These are phyloP conservation scores for Hormaphis cornu DNA, from an alignment of 1,140 invertebrate genomes.

Conservation along the genomic window DNA sequence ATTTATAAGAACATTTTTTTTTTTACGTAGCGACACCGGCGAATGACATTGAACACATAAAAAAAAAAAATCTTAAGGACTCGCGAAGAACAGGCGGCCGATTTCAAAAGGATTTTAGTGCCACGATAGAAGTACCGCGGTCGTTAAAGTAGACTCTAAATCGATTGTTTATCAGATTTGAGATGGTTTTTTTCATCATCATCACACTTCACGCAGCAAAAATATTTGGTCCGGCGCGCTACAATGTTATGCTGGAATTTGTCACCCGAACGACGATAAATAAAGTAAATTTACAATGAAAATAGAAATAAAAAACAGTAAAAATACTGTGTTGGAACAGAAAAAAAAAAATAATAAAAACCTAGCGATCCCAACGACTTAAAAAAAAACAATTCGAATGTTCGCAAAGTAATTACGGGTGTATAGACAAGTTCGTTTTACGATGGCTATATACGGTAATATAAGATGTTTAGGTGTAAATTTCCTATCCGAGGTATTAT, in stretches of 20 bases:
- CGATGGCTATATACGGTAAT: neutral
- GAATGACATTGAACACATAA: neutral
- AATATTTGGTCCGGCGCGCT: neutral
- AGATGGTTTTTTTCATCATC: neutral
- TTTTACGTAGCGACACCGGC: neutral
- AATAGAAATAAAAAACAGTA: neutral
- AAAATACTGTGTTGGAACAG: neutral
- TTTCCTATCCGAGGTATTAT: neutral
- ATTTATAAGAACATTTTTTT: neutral
- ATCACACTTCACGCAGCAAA: neutral
- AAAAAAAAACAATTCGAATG: neutral
- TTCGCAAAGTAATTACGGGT: neutral
- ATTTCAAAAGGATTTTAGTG: constrained; percentile 17
- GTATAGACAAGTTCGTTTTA: constrained; percentile 8
- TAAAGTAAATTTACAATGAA: neutral
- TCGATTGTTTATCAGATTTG: neutral
- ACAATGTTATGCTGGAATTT: constrained; percentile 4
- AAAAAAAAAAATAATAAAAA: neutral
- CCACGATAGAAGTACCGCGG: neutral
- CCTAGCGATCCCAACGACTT: neutral
- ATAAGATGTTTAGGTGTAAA: neutral
- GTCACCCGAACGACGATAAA: neutral
- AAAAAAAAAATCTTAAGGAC: neutral
- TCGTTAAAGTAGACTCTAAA: neutral
- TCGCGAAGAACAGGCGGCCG: neutral